phyloP scores from a whole-genome alignment of 2,888 invertebrate genomes.

The Plemyria rubiginata region DNA sequence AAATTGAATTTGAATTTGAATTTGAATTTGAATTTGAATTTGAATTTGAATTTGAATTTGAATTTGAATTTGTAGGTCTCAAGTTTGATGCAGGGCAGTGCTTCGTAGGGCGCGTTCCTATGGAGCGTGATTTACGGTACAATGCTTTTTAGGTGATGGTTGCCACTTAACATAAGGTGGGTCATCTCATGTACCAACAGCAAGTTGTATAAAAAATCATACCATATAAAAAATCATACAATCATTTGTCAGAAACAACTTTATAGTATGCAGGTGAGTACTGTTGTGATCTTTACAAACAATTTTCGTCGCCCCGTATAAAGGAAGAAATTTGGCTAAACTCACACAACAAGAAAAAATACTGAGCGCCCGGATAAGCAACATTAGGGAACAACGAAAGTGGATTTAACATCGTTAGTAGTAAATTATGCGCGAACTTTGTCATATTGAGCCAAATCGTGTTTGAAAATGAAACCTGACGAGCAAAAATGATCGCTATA shows the following conservation, averaged over 20 bases:
- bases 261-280: neutral
- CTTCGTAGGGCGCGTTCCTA: too few relatives aligned
- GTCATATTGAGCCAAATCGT: slow-evolving; percentile 6
- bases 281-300: slow-evolving; percentile 29
- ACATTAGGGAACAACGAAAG: slow-evolving; percentile 11
- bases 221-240: too few relatives aligned
- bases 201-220: too few relatives aligned
- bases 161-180: too few relatives aligned
- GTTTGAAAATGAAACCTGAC: neutral
- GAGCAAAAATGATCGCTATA: neutral
- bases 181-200: too few relatives aligned
- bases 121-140: too few relatives aligned
- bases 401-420: slow-evolving; percentile 17
- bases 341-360: slow-evolving; percentile 35
- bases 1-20: too few relatives aligned
- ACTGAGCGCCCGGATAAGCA: slow-evolving; percentile 33
- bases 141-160: too few relatives aligned
- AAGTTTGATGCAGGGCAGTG: too few relatives aligned
- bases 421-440: slow-evolving; percentile 8
- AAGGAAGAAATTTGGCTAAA: slow-evolving; percentile 37
- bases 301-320: slow-evolving; percentile 28
- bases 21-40: too few relatives aligned
- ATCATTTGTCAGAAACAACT: slow-evolving; percentile 9
- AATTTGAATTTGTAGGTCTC: too few relatives aligned
- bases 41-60: too few relatives aligned